Conservation (phyloP, 92 coral and sea anemone species). For the Phenganax stokvisi region DNA sequence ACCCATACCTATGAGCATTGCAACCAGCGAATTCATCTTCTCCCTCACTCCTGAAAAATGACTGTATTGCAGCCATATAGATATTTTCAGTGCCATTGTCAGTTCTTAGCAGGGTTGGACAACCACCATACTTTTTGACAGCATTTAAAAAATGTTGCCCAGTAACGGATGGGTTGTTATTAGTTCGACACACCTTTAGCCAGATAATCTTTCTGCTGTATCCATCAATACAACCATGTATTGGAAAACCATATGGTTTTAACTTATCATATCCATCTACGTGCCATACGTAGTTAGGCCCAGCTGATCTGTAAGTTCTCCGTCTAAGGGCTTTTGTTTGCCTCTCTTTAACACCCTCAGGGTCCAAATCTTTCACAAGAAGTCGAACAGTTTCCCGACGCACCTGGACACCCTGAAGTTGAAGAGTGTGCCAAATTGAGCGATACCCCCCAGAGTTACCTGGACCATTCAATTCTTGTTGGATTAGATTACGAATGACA, state of each 20-base stretch:
- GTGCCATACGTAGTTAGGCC: constrained; percentile 5
- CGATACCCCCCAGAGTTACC: constrained; percentile 26
- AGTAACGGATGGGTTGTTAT: constrained; percentile 8
- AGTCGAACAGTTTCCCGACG: constrained; percentile 17
- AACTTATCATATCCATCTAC: constrained; percentile 15
- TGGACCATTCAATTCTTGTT: constrained; percentile 31
- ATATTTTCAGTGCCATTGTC: constrained; percentile 28
- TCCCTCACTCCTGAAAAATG: constrained; percentile 1
- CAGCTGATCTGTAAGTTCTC: constrained; percentile 7
- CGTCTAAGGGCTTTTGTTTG: constrained; percentile 15
- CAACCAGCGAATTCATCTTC: constrained; percentile 12
- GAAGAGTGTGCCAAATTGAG: constrained; percentile 15
- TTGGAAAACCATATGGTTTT: constrained; percentile 16
- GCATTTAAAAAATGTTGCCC: constrained; percentile 11
- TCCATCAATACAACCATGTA: constrained; percentile 15
- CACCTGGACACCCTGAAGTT: constrained; percentile 30
- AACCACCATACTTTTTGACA: constrained; percentile 18
- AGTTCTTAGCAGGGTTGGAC: constrained; percentile 27
- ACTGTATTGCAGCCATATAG: constrained; percentile 7
- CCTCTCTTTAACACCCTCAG: constrained; percentile 32
- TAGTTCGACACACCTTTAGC: constrained; percentile 6
- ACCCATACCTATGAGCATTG: constrained; percentile 29
- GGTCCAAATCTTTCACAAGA: constrained; percentile 29
- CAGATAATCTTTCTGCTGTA: constrained; percentile 20
- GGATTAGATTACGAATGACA: constrained; percentile 23